Conservation (phyloP, 2,888 invertebrate genomes). For the Muscina levida region DNA sequence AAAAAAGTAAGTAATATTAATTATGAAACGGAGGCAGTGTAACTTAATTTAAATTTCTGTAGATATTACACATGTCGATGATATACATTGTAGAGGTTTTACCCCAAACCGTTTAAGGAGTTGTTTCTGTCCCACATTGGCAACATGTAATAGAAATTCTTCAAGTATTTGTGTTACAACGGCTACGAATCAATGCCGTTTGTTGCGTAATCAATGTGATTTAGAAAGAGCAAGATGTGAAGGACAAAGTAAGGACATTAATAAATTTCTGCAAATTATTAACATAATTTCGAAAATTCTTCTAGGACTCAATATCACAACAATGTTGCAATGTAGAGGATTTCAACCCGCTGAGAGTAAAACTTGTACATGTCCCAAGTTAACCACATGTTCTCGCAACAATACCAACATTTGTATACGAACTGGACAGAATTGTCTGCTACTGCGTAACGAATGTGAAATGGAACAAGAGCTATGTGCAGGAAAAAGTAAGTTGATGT, state of each 20-base stretch:
- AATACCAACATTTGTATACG: constrained; percentile 22
- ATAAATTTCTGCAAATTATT: neutral
- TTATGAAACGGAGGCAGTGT: no score
- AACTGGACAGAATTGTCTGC: constrained; percentile 16
- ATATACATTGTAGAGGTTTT: constrained; percentile 45
- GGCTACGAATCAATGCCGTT: constrained; percentile 28
- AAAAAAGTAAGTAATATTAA: constrained; percentile 34
- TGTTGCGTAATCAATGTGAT: constrained; percentile 33
- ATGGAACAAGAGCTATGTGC: constrained; percentile 36
- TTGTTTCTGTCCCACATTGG: constrained; percentile 32
- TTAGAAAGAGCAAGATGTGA: constrained; percentile 42
- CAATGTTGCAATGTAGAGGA: constrained; percentile 24
- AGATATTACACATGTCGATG: constrained; percentile 36
- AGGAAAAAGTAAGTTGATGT: constrained; percentile 9
- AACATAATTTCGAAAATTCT: no score
- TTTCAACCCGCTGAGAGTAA: constrained; percentile 21
- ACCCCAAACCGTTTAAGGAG: constrained; percentile 7
- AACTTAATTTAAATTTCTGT: no score
- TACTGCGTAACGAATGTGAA: constrained; percentile 40
- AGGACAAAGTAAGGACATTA: constrained; percentile 38
- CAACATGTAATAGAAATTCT: constrained; percentile 29
- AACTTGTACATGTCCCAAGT: constrained; percentile 39
- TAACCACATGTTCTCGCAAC: constrained; percentile 36
- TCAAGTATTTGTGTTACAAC: constrained; percentile 48
- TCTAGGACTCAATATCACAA: no score